Conservation (phyloP, 2,797 vertebrate genomes). For the Neosilurus mollespiculum region DNA sequence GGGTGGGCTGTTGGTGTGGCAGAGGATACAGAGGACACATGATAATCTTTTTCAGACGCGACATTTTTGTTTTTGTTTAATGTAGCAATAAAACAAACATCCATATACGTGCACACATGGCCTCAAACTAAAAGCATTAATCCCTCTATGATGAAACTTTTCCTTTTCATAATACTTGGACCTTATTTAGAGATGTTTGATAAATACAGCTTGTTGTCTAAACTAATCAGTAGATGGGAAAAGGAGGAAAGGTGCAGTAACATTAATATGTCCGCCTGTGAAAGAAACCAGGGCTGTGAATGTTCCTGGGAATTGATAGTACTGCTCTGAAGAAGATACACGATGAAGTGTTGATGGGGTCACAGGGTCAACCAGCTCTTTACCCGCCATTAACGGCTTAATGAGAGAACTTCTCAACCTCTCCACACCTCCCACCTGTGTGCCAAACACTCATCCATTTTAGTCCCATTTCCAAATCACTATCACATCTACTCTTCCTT, state of each 20-base stretch:
- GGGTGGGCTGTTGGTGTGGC: too few relatives aligned
- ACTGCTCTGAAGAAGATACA: constrained; percentile 35
- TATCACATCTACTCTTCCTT: constrained; percentile 24
- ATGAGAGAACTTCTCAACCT: constrained; percentile 43
- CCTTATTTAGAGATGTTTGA: not conserved
- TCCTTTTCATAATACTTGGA: not conserved
- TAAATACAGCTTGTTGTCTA: not conserved
- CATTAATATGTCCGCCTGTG: constrained; percentile 11
- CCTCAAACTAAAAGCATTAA: not conserved
- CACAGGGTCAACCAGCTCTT: constrained; percentile 49
- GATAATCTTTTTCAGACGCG: too few relatives aligned
- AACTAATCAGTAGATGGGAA: not conserved
- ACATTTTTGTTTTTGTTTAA: too few relatives aligned
- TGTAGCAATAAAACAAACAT: too few relatives aligned
- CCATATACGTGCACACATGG: too few relatives aligned
- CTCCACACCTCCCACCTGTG: constrained; percentile 40
- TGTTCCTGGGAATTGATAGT: constrained; percentile 30
- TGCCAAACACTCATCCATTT: constrained; percentile 38
- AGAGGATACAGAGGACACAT: too few relatives aligned
- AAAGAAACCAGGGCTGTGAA: constrained; percentile 37
- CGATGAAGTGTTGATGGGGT: constrained; percentile 34
- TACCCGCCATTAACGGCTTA: constrained; percentile 36
- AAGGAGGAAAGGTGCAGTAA: not conserved
- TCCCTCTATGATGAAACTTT: not conserved
- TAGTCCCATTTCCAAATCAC: constrained; percentile 14